Conservation (phyloP, 2,888 invertebrate genomes). For the Polyommatus icarus region DNA sequence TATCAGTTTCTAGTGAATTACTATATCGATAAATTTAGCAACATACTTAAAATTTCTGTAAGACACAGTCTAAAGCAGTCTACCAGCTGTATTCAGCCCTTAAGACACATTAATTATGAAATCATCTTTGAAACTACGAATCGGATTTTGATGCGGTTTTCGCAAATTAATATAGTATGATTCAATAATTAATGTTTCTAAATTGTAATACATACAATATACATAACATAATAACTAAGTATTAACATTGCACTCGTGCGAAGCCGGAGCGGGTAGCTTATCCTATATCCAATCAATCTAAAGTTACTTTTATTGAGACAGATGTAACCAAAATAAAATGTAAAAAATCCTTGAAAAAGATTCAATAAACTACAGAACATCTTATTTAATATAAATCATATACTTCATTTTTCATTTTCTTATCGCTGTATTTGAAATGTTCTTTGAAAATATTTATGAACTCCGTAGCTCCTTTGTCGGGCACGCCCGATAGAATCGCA, state of each 20-base stretch:
- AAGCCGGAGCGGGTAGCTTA: no score
- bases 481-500: slow-evolving; percentile 25
- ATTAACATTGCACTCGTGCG: no score
- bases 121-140: background rate
- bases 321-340: background rate
- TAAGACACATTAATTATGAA: no score
- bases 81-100: no score
- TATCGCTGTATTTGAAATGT: slow-evolving; percentile 16
- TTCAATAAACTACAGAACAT: background rate
- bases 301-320: background rate
- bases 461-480: slow-evolving; percentile 17
- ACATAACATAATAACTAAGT: no score
- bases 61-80: no score
- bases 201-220: no score
- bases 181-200: no score
- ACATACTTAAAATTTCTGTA: no score
- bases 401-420: slow-evolving; percentile 20
- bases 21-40: no score
- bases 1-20: no score
- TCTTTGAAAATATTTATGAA: slow-evolving; percentile 29
- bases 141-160: background rate
- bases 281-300: background rate
- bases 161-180: no score
- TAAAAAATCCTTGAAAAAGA: background rate
- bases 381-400: background rate